Conservation (phyloP, 1,140 invertebrate genomes). For the Apis florea region DNA sequence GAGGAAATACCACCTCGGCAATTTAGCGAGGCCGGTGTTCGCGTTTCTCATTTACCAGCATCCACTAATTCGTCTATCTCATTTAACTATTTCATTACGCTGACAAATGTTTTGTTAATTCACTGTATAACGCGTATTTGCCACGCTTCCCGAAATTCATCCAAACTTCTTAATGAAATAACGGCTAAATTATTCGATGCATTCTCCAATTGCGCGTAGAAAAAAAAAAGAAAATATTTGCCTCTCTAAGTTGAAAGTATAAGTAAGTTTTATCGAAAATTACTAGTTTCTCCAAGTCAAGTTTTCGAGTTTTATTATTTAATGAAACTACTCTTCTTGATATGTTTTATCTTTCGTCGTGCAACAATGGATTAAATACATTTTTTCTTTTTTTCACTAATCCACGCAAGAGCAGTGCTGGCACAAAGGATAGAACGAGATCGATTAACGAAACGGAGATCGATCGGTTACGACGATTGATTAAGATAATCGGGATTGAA, state of each 20-base stretch:
- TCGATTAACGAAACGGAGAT: background rate
- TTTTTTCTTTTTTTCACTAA: too few relatives aligned
- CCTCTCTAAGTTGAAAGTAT: too few relatives aligned
- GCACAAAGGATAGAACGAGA: background rate
- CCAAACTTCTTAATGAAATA: background rate
- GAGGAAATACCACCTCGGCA: constrained; percentile 24
- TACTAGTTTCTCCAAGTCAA: too few relatives aligned
- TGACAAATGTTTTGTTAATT: constrained; percentile 47
- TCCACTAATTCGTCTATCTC: constrained; percentile 38
- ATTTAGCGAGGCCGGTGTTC: constrained; percentile 26
- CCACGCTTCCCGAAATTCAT: background rate
- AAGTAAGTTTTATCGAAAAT: too few relatives aligned
- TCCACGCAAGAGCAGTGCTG: too few relatives aligned
- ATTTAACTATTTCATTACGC: constrained; percentile 43
- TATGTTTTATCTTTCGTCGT: too few relatives aligned
- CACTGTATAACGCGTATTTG: constrained; percentile 3
- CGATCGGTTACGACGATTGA: background rate
- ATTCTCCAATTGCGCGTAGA: background rate
- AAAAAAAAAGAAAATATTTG: too few relatives aligned
- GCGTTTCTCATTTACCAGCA: constrained; percentile 35
- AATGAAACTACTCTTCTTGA: too few relatives aligned
- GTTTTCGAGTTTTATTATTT: too few relatives aligned
- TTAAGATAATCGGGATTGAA: constrained; percentile 1
- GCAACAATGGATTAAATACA: too few relatives aligned
- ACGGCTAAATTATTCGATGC: background rate